These are phyloP conservation scores for Stenodema calcarata DNA, from an alignment of 2,888 invertebrate species.

Conservation along the genomic window DNA sequence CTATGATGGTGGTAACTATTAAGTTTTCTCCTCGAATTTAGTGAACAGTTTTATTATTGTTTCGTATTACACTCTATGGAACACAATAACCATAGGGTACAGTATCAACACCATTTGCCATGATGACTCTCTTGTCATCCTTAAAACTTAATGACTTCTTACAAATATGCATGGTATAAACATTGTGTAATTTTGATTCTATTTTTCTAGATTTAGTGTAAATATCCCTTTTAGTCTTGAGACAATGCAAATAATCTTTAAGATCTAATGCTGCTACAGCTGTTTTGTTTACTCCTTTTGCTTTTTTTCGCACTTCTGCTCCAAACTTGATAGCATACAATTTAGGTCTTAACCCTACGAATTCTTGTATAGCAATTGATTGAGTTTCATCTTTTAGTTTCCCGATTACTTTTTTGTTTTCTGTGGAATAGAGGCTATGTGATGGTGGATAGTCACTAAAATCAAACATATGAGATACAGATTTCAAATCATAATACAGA, in stretches of 20 bases:
- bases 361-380: constrained; percentile 59
- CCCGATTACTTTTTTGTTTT: constrained; percentile 58
- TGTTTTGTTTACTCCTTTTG: constrained; percentile 25
- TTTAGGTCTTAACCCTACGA: constrained; percentile 59
- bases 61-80: too few relatives aligned
- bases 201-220: constrained; percentile 1
- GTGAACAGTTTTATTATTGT: too few relatives aligned
- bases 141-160: constrained; percentile 12
- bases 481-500: constrained; percentile 6
- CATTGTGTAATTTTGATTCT: constrained; percentile 9
- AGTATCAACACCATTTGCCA: too few relatives aligned
- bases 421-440: constrained; percentile 5
- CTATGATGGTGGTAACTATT: too few relatives aligned
- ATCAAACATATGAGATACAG: constrained; percentile 58
- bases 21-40: too few relatives aligned
- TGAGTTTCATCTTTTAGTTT: constrained; percentile 60
- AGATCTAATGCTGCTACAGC: neutral
- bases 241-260: neutral
- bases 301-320: constrained; percentile 53
- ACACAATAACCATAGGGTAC: too few relatives aligned
- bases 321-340: constrained; percentile 55
- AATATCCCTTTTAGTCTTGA: neutral
- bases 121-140: constrained; percentile 31
- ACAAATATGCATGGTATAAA: neutral
- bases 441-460: constrained; percentile 56